Conservation (phyloP, 1,140 invertebrate species). For the Trissolcus basalis region DNA sequence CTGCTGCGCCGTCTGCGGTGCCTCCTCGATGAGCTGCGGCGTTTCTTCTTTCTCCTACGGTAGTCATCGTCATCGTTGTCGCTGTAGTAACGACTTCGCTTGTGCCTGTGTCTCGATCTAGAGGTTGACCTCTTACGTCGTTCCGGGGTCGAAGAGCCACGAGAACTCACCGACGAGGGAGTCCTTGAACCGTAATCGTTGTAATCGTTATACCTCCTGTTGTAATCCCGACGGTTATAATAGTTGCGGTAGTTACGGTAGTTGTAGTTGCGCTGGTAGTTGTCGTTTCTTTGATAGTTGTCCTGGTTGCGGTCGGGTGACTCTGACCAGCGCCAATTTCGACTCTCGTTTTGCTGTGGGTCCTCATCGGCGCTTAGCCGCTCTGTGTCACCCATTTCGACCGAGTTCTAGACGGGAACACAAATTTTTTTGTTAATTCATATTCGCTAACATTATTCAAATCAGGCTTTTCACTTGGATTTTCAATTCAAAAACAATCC, state of each 20-base stretch:
- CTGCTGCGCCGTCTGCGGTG: conserved; percentile 8
- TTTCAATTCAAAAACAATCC: too few species aligned
- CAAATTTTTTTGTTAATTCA: neutral
- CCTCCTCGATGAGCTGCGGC: conserved; percentile 24
- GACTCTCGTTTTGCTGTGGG: conserved; percentile 60
- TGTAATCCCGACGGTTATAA: conserved; percentile 12
- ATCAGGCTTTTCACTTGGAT: too few species aligned
- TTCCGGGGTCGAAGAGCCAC: conserved; percentile 38
- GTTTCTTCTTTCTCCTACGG: conserved; percentile 16
- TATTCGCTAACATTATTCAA: too few species aligned
- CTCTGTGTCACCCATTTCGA: conserved; percentile 67
- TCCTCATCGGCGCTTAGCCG: conserved; percentile 42
- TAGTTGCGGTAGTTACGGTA: conserved; percentile 29
- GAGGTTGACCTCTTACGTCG: conserved; percentile 37
- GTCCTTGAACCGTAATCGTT: conserved; percentile 33
- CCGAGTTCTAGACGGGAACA: conserved; percentile 50
- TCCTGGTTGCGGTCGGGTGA: conserved; percentile 78
- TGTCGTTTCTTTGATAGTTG: conserved; percentile 44
- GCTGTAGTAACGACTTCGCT: conserved; percentile 40
- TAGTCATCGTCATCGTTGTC: conserved; percentile 49
- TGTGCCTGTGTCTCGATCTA: conserved; percentile 36
- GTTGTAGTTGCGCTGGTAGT: conserved; percentile 19
- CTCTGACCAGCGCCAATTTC: conserved; percentile 86
- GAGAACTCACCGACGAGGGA: conserved; percentile 43
- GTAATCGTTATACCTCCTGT: neutral